Evolutionary conservation across 2,888 invertebrate genomes (phyloP).

Genomic region (Apodemia zela): DNA sequence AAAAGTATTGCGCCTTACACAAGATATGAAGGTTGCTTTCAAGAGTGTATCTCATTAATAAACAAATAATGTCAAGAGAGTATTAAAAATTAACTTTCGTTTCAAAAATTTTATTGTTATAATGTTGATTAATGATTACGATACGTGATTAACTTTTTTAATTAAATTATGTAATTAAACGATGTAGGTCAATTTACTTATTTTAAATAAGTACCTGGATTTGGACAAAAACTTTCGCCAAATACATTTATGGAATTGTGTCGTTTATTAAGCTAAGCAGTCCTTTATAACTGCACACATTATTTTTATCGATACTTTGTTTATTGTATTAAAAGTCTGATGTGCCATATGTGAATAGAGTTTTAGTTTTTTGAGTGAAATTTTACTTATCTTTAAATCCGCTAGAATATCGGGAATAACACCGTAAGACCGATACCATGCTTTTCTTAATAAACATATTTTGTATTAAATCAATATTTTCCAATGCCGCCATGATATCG

Average conservation of each 20-base stretch:
- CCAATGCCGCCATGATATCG: neutral
- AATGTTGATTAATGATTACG: too few relatives aligned
- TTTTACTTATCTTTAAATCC: neutral
- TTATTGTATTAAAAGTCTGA: constrained; percentile 2
- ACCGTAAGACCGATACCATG: neutral
- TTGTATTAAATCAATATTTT: neutral
- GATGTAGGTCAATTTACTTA: neutral
- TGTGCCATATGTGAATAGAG: too few relatives aligned
- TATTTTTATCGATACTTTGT: neutral
- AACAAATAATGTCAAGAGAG: neutral
- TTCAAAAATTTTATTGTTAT: neutral
- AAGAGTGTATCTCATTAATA: neutral
- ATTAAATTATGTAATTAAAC: neutral
- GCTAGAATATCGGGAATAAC: neutral
- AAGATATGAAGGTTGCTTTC: neutral
- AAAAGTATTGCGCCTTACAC: too few relatives aligned
- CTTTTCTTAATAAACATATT: neutral
- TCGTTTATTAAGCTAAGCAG: neutral
- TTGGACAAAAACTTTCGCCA: neutral
- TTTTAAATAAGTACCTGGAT: neutral
- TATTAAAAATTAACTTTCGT: neutral
- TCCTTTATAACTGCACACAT: neutral
- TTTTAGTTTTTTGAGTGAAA: too few relatives aligned
- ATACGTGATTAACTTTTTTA: neutral
- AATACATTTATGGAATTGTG: constrained; percentile 10